phyloP scores from a whole-genome alignment of 2,888 invertebrate genomes.

The Lagria hirta region DNA sequence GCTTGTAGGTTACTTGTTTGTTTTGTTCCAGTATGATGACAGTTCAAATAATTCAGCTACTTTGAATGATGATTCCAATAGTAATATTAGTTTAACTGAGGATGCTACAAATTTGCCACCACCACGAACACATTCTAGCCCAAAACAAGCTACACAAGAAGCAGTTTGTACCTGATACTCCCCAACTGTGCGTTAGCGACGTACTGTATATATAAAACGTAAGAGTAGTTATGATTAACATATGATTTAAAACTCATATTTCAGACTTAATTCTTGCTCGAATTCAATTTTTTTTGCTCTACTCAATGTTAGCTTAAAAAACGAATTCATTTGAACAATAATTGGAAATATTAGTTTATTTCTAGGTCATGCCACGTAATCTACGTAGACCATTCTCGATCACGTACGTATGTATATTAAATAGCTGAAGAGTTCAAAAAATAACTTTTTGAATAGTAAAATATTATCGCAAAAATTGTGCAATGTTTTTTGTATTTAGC shows the following conservation, averaged over 20 bases:
- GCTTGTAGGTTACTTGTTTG: too few relatives aligned
- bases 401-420: conserved; percentile 47
- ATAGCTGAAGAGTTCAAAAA: conserved; percentile 29
- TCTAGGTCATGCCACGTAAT: conserved; percentile 33
- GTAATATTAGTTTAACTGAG: conserved; percentile 48
- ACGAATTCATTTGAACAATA: conserved; percentile 14
- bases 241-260: too few relatives aligned
- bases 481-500: conserved; percentile 31
- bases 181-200: conserved; percentile 16
- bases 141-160: conserved; percentile 33
- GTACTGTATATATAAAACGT: conserved; percentile 22
- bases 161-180: conserved; percentile 50
- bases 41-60: conserved; percentile 52
- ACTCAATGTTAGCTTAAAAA: too few relatives aligned
- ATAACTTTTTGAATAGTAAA: conserved; percentile 42
- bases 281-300: too few relatives aligned
- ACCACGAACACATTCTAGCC: too few relatives aligned
- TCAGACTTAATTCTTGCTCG: too few relatives aligned
- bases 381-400: conserved; percentile 31
- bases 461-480: conserved; percentile 51
- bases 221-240: too few relatives aligned
- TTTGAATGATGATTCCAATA: conserved; percentile 55
- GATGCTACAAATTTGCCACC: conserved; percentile 35
- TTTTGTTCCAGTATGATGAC: conserved; percentile 51
- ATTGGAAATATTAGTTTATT: conserved; percentile 33